A percentile compares a stretch with the other conserved stretches of the same genome.
These are phyloP conservation scores for Antitype chi DNA, from an alignment of 2,888 invertebrate species.

Conservation along the genomic window DNA sequence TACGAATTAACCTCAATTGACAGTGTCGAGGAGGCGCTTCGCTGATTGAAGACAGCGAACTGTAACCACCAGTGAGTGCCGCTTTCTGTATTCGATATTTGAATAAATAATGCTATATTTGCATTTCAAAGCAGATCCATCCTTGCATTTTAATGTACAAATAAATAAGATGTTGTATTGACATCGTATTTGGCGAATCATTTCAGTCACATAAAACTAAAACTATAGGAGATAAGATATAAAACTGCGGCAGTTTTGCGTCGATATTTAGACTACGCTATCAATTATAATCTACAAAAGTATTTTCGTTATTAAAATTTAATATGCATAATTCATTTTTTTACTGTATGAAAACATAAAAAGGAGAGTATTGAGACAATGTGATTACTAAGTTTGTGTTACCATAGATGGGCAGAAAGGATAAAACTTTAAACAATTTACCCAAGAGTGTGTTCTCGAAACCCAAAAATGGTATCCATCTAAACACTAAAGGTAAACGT, in stretches of 20 bases:
- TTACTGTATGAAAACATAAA: too few species aligned
- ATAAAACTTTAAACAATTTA: conserved; percentile 47
- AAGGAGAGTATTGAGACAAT: neutral
- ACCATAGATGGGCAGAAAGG: conserved; percentile 5
- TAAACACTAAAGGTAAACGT: conserved; percentile 29
- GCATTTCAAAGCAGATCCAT: conserved; percentile 46
- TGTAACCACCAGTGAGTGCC: conserved; percentile 79
- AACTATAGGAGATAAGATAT: conserved; percentile 61
- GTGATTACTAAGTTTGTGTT: conserved; percentile 16
- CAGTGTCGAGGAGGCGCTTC: conserved; percentile 87
- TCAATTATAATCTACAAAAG: conserved; percentile 63
- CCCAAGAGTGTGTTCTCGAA: neutral
- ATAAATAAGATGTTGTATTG: conserved; percentile 30
- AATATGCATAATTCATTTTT: too few species aligned
- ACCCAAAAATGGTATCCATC: conserved; percentile 23
- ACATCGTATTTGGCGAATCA: conserved; percentile 38
- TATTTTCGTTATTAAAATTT: conserved; percentile 17
- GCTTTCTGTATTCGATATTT: conserved; percentile 77
- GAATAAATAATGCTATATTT: conserved; percentile 72
- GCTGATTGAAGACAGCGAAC: conserved; percentile 87
- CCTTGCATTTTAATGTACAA: conserved; percentile 11
- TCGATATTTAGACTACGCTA: conserved; percentile 63
- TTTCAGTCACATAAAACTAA: conserved; percentile 51
- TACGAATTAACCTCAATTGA: conserved; percentile 91
- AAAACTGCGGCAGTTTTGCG: conserved; percentile 37